Evolutionary conservation across 2,888 invertebrate genomes (phyloP), one percentile per base, ranked within the genome.

Genomic region (Maniola hyperantus): DNA sequence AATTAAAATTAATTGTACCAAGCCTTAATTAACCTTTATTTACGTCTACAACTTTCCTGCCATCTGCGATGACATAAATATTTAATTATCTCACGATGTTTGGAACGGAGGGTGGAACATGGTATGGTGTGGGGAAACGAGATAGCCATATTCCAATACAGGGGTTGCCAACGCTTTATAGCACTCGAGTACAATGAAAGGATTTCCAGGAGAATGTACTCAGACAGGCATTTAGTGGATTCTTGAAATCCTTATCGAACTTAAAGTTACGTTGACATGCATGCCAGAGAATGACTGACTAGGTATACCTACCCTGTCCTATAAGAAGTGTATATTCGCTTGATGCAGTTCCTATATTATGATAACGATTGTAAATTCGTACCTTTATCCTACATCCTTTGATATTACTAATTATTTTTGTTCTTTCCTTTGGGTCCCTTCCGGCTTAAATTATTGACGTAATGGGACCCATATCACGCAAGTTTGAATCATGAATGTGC

Each of bases 51-150:
- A 68, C 64, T 69, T 73, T 73, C 57, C 69, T 77, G 71, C 74
- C 74, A 78, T 81, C 77, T 81, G 80, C 79, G 81, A 86, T 84
- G 83, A 83, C 76, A 87, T 91, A 88, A 88, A 91, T 91, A 89
- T 91, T 91, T 90, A 90, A 91, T 91, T 89, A 89, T 88, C 86
- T 84, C 87, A 88, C 85, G 87, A 84, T 85, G 76, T 81, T 77
- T 78, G 83, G 79, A 80, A 79, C 75, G 77, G 80, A 85, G 88
- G 89, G 91, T 83, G 84, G 82, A 76, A 76, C 72, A 57, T 64
- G 79, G 71, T 69, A 58, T 72, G 71, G 69, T 74, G 78, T 76
- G 88, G 67, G 80, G 72, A 83, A 91, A 81, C 77, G 86, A 83
- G 91, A 90, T 74, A 76, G 83, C 76, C 18, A 79, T 82, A 85